Evolutionary conservation across 2,888 invertebrate species (phyloP).

Genomic region (Macrophya annulata): DNA sequence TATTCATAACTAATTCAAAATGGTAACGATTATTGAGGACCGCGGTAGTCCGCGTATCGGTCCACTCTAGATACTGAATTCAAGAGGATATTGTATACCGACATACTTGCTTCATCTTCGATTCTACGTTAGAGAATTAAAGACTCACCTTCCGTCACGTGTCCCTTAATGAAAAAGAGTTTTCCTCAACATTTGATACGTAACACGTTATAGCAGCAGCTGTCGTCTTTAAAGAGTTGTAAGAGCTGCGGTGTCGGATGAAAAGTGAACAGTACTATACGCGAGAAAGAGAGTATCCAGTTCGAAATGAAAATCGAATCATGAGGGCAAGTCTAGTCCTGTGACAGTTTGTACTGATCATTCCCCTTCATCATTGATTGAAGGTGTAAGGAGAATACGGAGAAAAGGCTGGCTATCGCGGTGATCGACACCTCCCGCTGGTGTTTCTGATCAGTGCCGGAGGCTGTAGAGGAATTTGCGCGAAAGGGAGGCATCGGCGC

Average conservation of each 20-base stretch:
- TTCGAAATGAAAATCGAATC: neutral
- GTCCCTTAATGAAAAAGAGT: neutral
- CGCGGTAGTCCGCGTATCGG: neutral
- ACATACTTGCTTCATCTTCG: neutral
- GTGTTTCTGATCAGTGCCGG: constrained; percentile 31
- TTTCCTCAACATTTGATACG: neutral
- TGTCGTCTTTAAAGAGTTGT: neutral
- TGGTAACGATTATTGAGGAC: neutral
- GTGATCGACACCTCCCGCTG: constrained; percentile 10
- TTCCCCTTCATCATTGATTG: neutral
- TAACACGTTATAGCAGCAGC: neutral
- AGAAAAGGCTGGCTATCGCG: neutral
- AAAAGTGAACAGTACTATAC: neutral
- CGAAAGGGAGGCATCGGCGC: neutral
- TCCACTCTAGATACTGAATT: neutral
- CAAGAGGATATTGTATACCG: neutral
- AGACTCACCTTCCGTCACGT: neutral
- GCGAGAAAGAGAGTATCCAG: neutral
- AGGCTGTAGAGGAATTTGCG: constrained; percentile 13
- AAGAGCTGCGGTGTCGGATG: neutral
- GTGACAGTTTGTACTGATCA: neutral
- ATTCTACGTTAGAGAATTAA: neutral
- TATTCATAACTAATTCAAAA: neutral
- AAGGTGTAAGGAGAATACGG: neutral
- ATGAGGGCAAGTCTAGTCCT: neutral